phyloP scores from a whole-genome alignment of 2,888 invertebrate genomes.

The Drosophila dives region DNA sequence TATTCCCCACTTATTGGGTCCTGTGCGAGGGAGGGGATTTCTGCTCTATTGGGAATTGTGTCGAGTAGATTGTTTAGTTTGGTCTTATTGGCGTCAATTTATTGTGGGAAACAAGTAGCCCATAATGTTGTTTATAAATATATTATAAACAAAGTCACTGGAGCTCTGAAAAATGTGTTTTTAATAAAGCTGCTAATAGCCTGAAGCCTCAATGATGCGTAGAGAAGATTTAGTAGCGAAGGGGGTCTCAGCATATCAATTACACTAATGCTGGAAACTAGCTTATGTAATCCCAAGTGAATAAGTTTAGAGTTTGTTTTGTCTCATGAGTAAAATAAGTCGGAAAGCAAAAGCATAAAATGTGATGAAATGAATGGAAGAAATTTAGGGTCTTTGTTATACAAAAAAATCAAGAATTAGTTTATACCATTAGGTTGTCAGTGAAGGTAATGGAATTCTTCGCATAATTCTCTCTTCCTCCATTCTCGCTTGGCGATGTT shows the following conservation, averaged over 20 bases:
- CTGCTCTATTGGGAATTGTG: conserved; percentile 42
- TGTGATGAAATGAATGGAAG: background rate
- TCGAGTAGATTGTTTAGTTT: conserved; percentile 55
- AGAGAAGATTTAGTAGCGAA: conserved; percentile 32
- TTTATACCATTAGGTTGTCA: background rate
- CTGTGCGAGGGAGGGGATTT: conserved; percentile 1
- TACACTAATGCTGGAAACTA: conserved; percentile 32
- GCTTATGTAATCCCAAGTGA: conserved; percentile 37
- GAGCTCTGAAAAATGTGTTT: conserved; percentile 68
- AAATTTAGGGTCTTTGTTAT: background rate
- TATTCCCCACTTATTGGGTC: conserved; percentile 34
- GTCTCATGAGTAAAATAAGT: conserved; percentile 27
- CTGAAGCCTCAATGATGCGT: conserved; percentile 47
- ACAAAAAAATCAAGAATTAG: background rate
- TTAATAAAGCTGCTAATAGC: conserved; percentile 73
- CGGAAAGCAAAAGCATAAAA: background rate
- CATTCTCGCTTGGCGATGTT: background rate
- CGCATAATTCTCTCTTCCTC: background rate
- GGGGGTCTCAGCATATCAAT: conserved; percentile 69
- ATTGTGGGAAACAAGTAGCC: conserved; percentile 68
- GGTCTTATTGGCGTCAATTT: conserved; percentile 62
- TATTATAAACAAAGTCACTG: conserved; percentile 60
- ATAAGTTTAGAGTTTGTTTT: conserved; percentile 15
- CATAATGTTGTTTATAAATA: conserved; percentile 68
- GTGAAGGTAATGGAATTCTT: background rate